A percentile compares a stretch with the other conserved stretches of the same genome.
These are phyloP conservation scores for human DNA, from an alignment of 2,113 vertebrate species.

Conservation along the genomic window GRCh38 chr7:118382001-118382500, in stretches of 20 bases:
- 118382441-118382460: conserved; percentile 36
- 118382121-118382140: not conserved
- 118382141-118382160: not conserved
- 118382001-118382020: conserved; percentile 22
- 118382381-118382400: not conserved
- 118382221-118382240: not conserved
- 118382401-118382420: not conserved
- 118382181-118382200: not conserved
- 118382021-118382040: not conserved
- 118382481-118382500: conserved; percentile 14
- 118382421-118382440: not conserved
- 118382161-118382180: not conserved
- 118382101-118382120: not conserved
- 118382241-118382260: not conserved
- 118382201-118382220: not conserved
- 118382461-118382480: conserved; percentile 34
- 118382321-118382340: conserved; percentile 26
- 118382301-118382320: conserved; percentile 12
- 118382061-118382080: not conserved
- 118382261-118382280: not conserved
- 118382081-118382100: not conserved
- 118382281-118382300: not conserved
- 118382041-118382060: not conserved
- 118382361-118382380: not conserved
- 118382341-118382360: not conserved